phyloP scores from a whole-genome alignment of 2,888 invertebrate species.

The Fragum whitleyi region DNA sequence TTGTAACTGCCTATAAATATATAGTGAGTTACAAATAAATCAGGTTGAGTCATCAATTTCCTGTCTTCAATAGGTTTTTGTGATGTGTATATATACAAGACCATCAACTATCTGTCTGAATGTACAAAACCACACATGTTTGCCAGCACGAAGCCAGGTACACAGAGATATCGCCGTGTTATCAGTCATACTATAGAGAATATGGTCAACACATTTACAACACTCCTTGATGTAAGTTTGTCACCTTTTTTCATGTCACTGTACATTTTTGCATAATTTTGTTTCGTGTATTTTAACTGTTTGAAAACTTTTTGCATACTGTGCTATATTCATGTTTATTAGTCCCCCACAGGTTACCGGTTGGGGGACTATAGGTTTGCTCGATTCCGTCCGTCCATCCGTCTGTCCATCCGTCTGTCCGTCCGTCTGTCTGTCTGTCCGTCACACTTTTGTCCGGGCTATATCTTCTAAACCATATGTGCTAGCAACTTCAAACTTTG shows the following conservation, averaged over 20 bases:
- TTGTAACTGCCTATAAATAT: no score
- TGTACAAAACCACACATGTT: constrained; percentile 78
- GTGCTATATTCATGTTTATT: no score
- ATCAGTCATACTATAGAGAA: constrained; percentile 80
- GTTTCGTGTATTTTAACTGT: background rate
- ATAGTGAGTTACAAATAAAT: no score
- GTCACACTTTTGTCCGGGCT: no score
- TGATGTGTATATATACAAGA: constrained; percentile 80
- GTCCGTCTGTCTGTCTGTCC: no score
- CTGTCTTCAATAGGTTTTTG: constrained; percentile 62
- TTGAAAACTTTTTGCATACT: background rate
- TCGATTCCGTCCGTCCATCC: no score
- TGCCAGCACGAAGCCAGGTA: constrained; percentile 54
- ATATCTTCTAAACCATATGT: no score
- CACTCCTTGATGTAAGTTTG: constrained; percentile 81
- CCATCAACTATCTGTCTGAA: constrained; percentile 75
- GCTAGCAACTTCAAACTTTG: no score
- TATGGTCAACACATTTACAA: constrained; percentile 82
- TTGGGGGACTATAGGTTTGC: no score
- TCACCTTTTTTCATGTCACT: background rate
- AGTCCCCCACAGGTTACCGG: no score
- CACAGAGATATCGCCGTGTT: constrained; percentile 74
- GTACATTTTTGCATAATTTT: background rate
- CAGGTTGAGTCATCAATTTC: no score
- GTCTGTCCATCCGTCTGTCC: no score